Conservation (phyloP, 1,140 invertebrate species). For the Drosophila kepulauana region DNA sequence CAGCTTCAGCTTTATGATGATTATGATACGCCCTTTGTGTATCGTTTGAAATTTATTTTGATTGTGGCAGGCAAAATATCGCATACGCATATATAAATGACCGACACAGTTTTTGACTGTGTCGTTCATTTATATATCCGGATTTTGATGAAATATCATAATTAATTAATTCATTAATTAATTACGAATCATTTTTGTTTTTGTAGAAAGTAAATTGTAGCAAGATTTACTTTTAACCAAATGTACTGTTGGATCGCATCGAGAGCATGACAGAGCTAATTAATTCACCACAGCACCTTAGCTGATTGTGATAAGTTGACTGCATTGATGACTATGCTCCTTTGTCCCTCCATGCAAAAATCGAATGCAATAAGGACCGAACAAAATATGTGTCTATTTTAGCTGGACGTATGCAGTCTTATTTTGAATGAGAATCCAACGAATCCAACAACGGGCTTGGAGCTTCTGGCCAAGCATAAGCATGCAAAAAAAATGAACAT, state of each 20-base stretch:
- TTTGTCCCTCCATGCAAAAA: conserved; percentile 91
- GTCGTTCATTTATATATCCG: too few species aligned
- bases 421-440: too few species aligned
- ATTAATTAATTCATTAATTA: conserved; percentile 23
- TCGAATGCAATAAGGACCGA: conserved; percentile 87
- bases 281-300: conserved; percentile 53
- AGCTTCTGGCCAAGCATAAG: conserved; percentile 83
- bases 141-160: conserved; percentile 47
- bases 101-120: too few species aligned
- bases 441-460: conserved; percentile 59
- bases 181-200: too few species aligned
- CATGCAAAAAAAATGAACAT: conserved; percentile 51
- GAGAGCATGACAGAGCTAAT: conserved; percentile 60
- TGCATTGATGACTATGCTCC: conserved; percentile 90
- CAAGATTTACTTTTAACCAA: conserved; percentile 79
- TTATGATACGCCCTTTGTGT: conserved; percentile 57
- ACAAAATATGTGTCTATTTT: conserved; percentile 90
- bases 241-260: conserved; percentile 38
- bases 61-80: conserved; percentile 62
- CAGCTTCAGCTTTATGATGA: conserved; percentile 39
- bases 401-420: conserved; percentile 88
- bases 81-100: conserved; percentile 32
- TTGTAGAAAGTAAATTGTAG: conserved; percentile 64
- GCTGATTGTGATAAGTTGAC: neutral
- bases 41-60: conserved; percentile 50